Evolutionary conservation across 2,113 vertebrate genomes (phyloP).

Genomic region (Asarcornis scutulata): DNA sequence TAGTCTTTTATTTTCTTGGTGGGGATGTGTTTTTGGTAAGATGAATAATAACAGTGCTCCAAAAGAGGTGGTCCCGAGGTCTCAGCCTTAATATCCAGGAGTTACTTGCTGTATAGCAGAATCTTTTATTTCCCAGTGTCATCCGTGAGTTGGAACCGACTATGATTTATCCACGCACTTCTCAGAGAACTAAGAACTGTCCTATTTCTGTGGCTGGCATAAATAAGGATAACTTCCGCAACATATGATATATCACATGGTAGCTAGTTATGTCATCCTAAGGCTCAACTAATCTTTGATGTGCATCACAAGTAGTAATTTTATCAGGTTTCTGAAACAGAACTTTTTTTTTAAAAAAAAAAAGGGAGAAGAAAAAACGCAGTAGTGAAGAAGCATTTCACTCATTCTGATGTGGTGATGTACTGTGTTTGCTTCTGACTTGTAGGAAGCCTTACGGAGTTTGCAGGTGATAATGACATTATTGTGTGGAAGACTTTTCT

Average conservation of each 20-base stretch:
- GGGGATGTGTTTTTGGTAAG: not conserved
- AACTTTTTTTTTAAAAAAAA: not conserved
- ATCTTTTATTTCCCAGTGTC: not conserved
- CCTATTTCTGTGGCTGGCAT: not conserved
- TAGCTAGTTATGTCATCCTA: not conserved
- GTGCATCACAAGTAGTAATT: not conserved
- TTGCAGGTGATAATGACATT: not conserved
- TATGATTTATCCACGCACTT: not conserved
- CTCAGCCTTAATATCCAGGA: not conserved
- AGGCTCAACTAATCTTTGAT: not conserved
- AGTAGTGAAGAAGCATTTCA: not conserved
- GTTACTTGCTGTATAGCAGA: not conserved
- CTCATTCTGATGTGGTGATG: fast-evolving
- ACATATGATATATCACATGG: not conserved
- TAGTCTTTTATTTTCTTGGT: not conserved
- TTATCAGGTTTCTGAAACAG: not conserved
- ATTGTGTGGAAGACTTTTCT: not conserved
- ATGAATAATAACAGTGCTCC: not conserved
- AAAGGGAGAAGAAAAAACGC: not conserved
- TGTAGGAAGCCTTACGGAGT: not conserved
- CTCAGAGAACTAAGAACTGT: not conserved
- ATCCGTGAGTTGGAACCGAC: not conserved
- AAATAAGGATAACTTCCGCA: not conserved
- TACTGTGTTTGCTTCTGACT: fast-evolving
- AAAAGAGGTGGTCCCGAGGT: not conserved